These are phyloP conservation scores for Mionectes olivaceus DNA, from an alignment of 2,797 vertebrate genomes.

Conservation along the genomic window DNA sequence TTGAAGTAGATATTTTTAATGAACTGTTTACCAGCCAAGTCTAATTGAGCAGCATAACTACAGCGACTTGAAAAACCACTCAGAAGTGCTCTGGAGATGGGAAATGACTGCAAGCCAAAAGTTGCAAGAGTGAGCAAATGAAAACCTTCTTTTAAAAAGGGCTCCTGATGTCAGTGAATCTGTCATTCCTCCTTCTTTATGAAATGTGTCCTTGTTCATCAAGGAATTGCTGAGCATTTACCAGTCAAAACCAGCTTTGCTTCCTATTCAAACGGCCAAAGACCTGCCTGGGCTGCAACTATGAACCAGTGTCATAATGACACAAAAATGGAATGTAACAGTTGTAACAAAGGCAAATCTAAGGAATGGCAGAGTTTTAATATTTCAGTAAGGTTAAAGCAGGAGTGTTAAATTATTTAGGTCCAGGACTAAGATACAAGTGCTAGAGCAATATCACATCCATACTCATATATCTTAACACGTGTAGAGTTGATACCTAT, in stretches of 20 bases:
- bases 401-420: constrained; percentile 56
- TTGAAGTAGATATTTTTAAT: constrained; percentile 49
- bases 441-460: constrained; percentile 35
- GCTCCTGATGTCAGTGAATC: neutral
- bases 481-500: constrained; percentile 13
- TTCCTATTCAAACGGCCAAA: neutral
- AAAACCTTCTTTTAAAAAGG: neutral
- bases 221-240: neutral
- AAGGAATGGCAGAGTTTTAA: constrained; percentile 43
- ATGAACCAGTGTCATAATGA: neutral
- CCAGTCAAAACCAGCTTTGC: constrained; percentile 5
- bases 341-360: constrained; percentile 54
- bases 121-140: neutral
- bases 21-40: constrained; percentile 44
- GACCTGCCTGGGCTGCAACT: neutral
- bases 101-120: constrained; percentile 46
- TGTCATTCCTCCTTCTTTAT: neutral
- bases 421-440: constrained; percentile 50
- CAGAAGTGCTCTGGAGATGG: neutral
- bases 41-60: constrained; percentile 13
- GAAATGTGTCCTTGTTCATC: neutral
- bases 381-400: constrained; percentile 68
- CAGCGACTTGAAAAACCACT: constrained; percentile 28
- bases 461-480: constrained; percentile 33
- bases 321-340: neutral